Conservation (phyloP, 1,140 invertebrate genomes). For the Panulirus ornatus region DNA sequence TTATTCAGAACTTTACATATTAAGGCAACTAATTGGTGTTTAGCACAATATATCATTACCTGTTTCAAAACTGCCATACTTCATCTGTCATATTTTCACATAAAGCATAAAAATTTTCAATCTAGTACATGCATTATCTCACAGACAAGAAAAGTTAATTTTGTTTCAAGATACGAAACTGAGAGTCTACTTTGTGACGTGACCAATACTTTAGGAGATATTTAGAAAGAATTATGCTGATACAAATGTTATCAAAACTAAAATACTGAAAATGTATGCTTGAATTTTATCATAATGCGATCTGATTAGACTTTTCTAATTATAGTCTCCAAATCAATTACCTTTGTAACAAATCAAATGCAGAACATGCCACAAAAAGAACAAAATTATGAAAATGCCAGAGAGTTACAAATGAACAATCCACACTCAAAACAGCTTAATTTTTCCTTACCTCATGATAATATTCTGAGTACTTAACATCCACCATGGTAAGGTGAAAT, state of each 20-base stretch:
- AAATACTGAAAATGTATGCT: neutral
- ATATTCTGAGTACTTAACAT: neutral
- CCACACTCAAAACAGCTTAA: neutral
- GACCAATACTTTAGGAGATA: too few relatives aligned
- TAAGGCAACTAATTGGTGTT: conserved; percentile 22
- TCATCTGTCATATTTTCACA: neutral
- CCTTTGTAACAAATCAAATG: too few relatives aligned
- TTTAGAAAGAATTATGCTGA: too few relatives aligned
- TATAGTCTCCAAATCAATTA: neutral
- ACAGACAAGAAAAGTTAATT: neutral
- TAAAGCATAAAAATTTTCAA: neutral
- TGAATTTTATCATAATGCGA: neutral
- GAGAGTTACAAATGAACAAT: neutral
- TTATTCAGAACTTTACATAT: neutral
- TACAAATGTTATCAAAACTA: too few relatives aligned
- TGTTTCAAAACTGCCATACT: neutral
- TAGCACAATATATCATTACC: neutral
- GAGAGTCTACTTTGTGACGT: neutral
- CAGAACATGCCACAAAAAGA: too few relatives aligned
- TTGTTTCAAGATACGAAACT: neutral
- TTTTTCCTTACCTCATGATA: neutral
- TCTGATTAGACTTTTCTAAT: neutral
- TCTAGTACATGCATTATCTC: neutral
- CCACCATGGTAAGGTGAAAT: neutral
- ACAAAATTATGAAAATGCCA: too few relatives aligned